Evolutionary conservation across 2,888 invertebrate species (phyloP).

Genomic region (Leucophora obtusa): DNA sequence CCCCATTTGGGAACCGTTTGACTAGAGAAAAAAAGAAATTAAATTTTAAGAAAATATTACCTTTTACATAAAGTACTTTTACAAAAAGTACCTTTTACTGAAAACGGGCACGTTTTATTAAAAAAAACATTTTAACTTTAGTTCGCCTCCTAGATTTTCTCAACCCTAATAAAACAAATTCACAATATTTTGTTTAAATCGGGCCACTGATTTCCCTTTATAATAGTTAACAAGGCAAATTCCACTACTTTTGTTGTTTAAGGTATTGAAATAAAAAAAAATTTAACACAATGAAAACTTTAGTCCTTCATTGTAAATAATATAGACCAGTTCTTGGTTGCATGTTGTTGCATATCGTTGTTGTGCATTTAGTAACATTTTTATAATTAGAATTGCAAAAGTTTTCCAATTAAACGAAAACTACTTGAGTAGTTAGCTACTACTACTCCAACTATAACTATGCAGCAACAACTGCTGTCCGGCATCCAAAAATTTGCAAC

Average conservation of each 20-base stretch:
- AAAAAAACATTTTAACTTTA: too few species aligned
- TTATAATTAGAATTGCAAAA: slow-evolving; percentile 60
- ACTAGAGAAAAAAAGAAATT: too few species aligned
- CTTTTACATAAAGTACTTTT: too few species aligned
- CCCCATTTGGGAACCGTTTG: too few species aligned
- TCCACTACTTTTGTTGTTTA: not conserved
- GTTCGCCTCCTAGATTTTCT: too few species aligned
- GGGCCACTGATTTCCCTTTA: too few species aligned
- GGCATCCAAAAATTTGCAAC: slow-evolving; percentile 28
- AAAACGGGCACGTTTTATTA: too few species aligned
- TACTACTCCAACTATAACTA: not conserved
- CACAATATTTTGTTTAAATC: too few species aligned
- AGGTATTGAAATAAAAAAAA: not conserved
- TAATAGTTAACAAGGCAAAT: too few species aligned
- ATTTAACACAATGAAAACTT: slow-evolving; percentile 26
- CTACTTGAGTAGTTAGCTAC: slow-evolving; percentile 35
- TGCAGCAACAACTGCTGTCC: slow-evolving; percentile 31
- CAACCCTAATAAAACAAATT: too few species aligned
- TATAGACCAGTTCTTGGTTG: slow-evolving; percentile 16
- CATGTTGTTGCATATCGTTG: slow-evolving; percentile 49
- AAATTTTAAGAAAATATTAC: too few species aligned
- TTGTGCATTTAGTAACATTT: slow-evolving; percentile 53
- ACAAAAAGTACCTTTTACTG: too few species aligned
- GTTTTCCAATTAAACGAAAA: slow-evolving; percentile 62
- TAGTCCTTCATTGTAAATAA: slow-evolving; percentile 19